Conservation (phyloP, 2,888 invertebrate genomes). For the Brachylomia viminalis region DNA sequence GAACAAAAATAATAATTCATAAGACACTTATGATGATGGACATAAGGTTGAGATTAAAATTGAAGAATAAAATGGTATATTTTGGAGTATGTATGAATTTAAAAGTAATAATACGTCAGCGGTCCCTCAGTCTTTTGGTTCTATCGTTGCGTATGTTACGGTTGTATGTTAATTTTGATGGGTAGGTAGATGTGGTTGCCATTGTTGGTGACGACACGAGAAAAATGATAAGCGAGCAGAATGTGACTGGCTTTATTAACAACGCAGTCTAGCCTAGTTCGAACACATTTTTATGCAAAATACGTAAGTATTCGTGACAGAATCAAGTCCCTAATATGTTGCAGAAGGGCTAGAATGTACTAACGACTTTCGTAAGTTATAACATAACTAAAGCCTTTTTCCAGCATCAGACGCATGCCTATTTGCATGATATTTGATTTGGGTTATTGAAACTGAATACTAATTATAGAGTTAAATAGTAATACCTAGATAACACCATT, state of each 20-base stretch:
- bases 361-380: no score
- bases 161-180: conserved; percentile 86
- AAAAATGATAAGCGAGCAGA: neutral
- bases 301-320: no score
- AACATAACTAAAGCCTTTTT: no score
- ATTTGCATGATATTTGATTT: neutral
- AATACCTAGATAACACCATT: neutral
- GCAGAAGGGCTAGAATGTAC: no score
- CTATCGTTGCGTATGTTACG: conserved; percentile 82
- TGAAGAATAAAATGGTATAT: conserved; percentile 27
- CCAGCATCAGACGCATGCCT: no score
- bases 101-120: conserved; percentile 88
- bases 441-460: neutral
- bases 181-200: conserved; percentile 73
- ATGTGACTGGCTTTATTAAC: rapidly evolving
- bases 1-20: conserved; percentile 43
- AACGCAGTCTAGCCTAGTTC: no score
- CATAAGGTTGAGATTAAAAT: conserved; percentile 66
- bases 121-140: conserved; percentile 87
- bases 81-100: conserved; percentile 83
- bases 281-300: no score
- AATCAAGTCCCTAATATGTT: no score
- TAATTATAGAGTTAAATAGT: no score
- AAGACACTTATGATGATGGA: conserved; percentile 31
- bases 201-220: conserved; percentile 68